These are phyloP conservation scores for Lathronympha strigana DNA, from an alignment of 2,888 invertebrate genomes.

Conservation along the genomic window DNA sequence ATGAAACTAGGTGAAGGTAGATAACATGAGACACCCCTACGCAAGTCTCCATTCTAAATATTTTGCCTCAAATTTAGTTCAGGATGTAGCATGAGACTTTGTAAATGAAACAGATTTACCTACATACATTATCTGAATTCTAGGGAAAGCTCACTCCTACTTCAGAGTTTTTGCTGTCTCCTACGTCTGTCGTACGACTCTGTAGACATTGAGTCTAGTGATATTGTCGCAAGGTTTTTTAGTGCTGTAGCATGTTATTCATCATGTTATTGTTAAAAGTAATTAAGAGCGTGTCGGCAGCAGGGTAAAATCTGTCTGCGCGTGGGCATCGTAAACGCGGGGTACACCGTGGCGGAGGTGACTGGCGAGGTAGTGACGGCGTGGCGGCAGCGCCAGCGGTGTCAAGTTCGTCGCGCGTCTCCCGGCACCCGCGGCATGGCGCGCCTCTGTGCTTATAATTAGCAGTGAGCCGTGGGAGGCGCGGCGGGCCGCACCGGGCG, in stretches of 20 bases:
- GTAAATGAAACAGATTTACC: no score
- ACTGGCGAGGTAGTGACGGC: constrained; percentile 46
- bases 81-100: no score
- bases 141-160: no score
- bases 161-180: neutral
- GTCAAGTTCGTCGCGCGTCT: constrained; percentile 57
- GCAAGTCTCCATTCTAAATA: no score
- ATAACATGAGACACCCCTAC: no score
- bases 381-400: constrained; percentile 51
- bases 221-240: neutral
- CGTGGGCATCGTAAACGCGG: constrained; percentile 47
- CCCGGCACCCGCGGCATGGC: constrained; percentile 44
- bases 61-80: no score
- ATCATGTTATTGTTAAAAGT: neutral
- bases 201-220: neutral
- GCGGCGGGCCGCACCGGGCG: constrained; percentile 79
- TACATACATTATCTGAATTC: no score
- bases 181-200: neutral
- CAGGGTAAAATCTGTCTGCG: constrained; percentile 40
- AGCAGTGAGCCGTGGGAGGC: constrained; percentile 82
- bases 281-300: neutral
- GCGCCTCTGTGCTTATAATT: constrained; percentile 68
- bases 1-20: no score
- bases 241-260: neutral
- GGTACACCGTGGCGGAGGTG: constrained; percentile 51